Evolutionary conservation across 2,888 invertebrate genomes (phyloP), one percentile per base, ranked within the genome.

Genomic region (Philhelius pedissequus): DNA sequence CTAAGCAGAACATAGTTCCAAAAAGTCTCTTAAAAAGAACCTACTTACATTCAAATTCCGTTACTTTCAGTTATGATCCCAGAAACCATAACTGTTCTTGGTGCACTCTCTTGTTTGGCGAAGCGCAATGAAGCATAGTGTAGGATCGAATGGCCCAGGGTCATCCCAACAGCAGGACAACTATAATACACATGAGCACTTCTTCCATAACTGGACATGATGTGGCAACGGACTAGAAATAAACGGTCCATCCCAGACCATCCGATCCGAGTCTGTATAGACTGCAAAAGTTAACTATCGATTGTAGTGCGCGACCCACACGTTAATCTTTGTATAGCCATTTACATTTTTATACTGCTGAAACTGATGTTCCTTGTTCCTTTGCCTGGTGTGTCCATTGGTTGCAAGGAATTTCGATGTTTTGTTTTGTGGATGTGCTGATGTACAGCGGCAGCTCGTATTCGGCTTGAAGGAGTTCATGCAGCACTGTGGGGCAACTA

Each of bases 261-360:
- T 43, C 38, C 20, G n/a, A n/a, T n/a, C n/a, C 9, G 30, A 13
- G 25, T 25, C 22, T 45, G 15, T 43, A 30, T 43, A 52, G 73
- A n/a, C n/a, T n/a, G 62, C 71, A 68, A 73, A 58, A 82, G 54
- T 73, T 69, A 78, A 78, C 82, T 73, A 83, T 83, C 70, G 60
- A 75, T 74, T 75, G 83, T 66, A 58, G 70, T 70, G 66, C 75
- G 70, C 84, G 80, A 84, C 84, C 84, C 80, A 80, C 84, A 80
- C 84, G 80, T 79, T 84, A 84, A 84, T 84, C 79, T 84, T 48
- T 71, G 11, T 48, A n/a, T n/a, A 20, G 62, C 52, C 71, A 84
- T 84, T 84, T 80, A 70, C 80, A 84, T 84, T 80, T 71, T 20
- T 71, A 54, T 18, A 45, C 30, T 13, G 22, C 69, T 48, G 15